A percentile compares a stretch with the other conserved stretches of the same genome.
These are phyloP conservation scores for Heliconius hermathena DNA, from an alignment of 1,140 invertebrate species.

Conservation along the genomic window DNA sequence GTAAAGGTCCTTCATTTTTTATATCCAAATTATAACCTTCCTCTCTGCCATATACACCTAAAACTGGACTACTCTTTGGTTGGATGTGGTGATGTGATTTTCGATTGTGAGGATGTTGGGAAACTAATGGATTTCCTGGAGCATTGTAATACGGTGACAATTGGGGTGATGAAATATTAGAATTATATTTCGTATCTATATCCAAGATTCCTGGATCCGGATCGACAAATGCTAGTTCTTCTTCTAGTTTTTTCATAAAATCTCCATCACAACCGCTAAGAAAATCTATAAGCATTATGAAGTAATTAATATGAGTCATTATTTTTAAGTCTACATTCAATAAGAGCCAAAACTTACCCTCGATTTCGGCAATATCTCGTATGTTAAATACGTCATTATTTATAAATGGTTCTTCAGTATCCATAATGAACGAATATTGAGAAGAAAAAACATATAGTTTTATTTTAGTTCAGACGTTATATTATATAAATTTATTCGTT, in stretches of 20 bases:
- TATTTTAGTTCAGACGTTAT: slow-evolving; percentile 4
- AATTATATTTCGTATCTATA: slow-evolving; percentile 58
- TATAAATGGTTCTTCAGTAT: slow-evolving; percentile 64
- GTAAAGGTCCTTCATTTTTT: slow-evolving; percentile 46
- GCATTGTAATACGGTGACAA: slow-evolving; percentile 55
- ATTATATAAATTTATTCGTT: slow-evolving; percentile 13
- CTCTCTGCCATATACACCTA: slow-evolving; percentile 57
- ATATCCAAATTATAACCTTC: slow-evolving; percentile 59
- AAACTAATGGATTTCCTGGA: slow-evolving; percentile 68
- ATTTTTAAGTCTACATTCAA: background rate
- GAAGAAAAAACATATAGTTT: background rate
- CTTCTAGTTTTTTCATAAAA: slow-evolving; percentile 75
- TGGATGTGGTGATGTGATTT: slow-evolving; percentile 46
- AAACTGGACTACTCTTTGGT: slow-evolving; percentile 57
- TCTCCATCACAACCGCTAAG: slow-evolving; percentile 72
- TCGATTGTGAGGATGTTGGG: slow-evolving; percentile 60
- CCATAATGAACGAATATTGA: slow-evolving; percentile 50
- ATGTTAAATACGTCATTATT: slow-evolving; percentile 71
- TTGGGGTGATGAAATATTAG: slow-evolving; percentile 54
- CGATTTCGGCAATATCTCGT: slow-evolving; percentile 72
- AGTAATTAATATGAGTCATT: slow-evolving; percentile 16
- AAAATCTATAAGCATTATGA: slow-evolving; percentile 61
- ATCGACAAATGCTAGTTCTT: slow-evolving; percentile 64
- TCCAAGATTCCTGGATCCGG: slow-evolving; percentile 56
- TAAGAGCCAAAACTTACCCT: slow-evolving; percentile 52